Evolutionary conservation across 1,140 invertebrate genomes (phyloP), one percentile per base, ranked within the genome.

Genomic region (Cotesia chilonis): DNA sequence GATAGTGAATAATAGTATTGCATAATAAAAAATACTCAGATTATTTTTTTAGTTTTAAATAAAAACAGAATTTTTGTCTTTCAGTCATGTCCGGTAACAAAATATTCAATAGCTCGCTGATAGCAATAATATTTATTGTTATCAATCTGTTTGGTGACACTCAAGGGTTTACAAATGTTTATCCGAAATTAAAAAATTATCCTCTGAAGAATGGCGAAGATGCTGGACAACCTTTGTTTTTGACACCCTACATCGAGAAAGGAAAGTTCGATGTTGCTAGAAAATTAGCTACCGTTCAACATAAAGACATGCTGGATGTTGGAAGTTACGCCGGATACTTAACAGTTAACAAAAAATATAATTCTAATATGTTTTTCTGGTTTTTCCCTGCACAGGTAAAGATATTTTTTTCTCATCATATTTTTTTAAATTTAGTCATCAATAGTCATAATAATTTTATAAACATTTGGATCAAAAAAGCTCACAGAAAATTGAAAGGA

Each of bases 291-390:
- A 38, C 73, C 20, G 88, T 90, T 12, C 76, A 82, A 35, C 78
- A 85, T 55, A 80, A 81, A 70, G 80, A 84, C 55, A 82, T 86
- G 75, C 35, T 74, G 1, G 79, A 84, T 65, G 74, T 89, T 3
- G 80, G 76, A 37, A 90, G 90, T 65, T 91, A 92, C 76, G 86
- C 91, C 9, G 93, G 93, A 1, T 94, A 90, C 76, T 83, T 94
- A 6, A 94, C 92, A 0, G 92, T 96, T 3, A 93, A 95, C 77
- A 90, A 92, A 75, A 80, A 89, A 54, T 93, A 88, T 80, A 92
- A 94, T 76, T 94, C 94, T 0, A 95, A 96, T 80, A 88, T 95
- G 74, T 96, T 94, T 86, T 96, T 96, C 83, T 96, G 95, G 95
- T 96, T 94, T 78, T 96, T 96, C 81, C 94, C 94, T 0, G 91